Evolutionary conservation across 2,113 vertebrate species (phyloP).

Genomic region (Xiphophorus hellerii): DNA sequence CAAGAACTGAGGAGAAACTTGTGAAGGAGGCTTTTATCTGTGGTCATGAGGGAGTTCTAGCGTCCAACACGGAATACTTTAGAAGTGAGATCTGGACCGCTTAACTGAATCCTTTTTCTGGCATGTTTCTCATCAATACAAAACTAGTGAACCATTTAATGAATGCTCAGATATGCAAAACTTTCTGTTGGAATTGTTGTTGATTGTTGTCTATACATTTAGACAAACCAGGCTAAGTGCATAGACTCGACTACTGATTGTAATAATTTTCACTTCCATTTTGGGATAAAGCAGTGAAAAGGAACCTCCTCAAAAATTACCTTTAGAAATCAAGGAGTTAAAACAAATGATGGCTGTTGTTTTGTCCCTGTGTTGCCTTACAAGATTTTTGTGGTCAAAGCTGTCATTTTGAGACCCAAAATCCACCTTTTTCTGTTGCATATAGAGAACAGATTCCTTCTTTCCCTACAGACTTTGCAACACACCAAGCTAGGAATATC

Average conservation of each 20-base stretch:
- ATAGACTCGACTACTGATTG: constrained; percentile 20
- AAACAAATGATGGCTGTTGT: constrained; percentile 19
- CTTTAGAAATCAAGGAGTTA: constrained; percentile 25
- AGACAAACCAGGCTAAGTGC: constrained; percentile 19
- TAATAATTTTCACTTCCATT: constrained; percentile 43
- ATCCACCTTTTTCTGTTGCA: constrained; percentile 25
- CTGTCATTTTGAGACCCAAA: constrained; percentile 19
- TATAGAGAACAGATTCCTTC: constrained; percentile 17
- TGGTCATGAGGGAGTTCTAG: constrained; percentile 31
- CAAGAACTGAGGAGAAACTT: constrained; percentile 51
- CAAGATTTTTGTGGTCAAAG: constrained; percentile 31
- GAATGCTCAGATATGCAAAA: constrained; percentile 41
- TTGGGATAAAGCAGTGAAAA: constrained; percentile 30
- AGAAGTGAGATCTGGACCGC: constrained; percentile 39
- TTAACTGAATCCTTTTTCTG: constrained; percentile 35
- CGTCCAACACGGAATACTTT: constrained; percentile 26
- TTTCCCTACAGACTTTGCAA: not conserved
- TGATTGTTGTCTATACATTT: constrained; percentile 14
- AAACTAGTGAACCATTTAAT: constrained; percentile 25
- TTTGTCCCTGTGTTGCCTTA: constrained; percentile 17
- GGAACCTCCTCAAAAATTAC: constrained; percentile 47
- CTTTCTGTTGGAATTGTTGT: constrained; percentile 53
- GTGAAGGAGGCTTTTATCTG: constrained; percentile 48
- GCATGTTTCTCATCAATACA: constrained; percentile 26
- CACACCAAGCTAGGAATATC: constrained; percentile 31